Base-by-base conservation (phyloP, 2,888 invertebrate species). In the Linyphia triangularis region DNA sequence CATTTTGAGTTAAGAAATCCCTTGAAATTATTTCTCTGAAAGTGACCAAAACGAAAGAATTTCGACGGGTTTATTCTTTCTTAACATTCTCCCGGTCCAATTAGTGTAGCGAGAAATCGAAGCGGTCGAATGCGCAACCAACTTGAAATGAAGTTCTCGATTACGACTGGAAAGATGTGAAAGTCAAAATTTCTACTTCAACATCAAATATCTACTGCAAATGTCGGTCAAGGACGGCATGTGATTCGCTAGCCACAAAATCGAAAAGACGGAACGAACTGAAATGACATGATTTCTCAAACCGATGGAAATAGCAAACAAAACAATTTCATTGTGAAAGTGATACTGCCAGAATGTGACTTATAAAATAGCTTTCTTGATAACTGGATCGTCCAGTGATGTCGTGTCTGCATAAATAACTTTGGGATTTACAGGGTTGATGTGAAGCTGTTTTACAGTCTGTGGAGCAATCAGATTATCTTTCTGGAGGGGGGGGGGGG, bases 221-320 rank as follows among this genome's bases (percentile, higher is more conserved):
- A 61, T 73, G 13, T 77, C 61, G 59, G 77, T 77, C 77, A 77
- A 77, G 77, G 77, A 61, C 40, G 43, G 16, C 51, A n/a, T 16
- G 51, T 51, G 13, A n/a, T 5, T 51, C 51, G 9, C 51, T 16
- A 51, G 51, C 5, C 51, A 51, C 33, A 33, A 33, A 16, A 51
- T 51, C 51, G 51, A 51, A n/a, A n/a, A 51, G 51, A 51, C 13
- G 13, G 51, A 51, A 51, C 3, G 3, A 51, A 51, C 13, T 16
- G n/a, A 9, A 51, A 51, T 51, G 9, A 33, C 33, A 33, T 33
- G 4, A 33, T 6, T 33, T 33, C 33, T 33, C 9, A 33, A 33
- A 33, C 9, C 9, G 9, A 33, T 4, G 5, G 4, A 33, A 33
- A 33, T 33, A 33, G 33, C 33, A 33, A 9, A 9, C n/a, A n/a